Evolutionary conservation across 2,888 invertebrate species (phyloP), one percentile per base, ranked within the genome.

Genomic region (Actias luna): DNA sequence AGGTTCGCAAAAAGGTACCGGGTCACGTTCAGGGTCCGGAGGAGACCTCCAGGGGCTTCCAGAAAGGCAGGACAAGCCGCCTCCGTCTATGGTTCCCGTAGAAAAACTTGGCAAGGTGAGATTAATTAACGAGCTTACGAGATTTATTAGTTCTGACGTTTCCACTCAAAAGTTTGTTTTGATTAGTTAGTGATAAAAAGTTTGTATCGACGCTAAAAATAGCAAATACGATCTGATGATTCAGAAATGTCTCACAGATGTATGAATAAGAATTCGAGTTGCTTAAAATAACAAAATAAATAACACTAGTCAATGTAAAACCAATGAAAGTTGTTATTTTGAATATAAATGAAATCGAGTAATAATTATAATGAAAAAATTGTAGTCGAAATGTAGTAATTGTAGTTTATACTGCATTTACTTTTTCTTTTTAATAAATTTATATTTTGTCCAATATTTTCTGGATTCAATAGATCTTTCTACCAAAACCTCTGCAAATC

Each of bases 91-190:
- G 81, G 91, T 95, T 70, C 96, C 97, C 16, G 93, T 96, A 60
- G 96, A 96, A 80, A 96, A 95, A 86, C 91, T 97, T 60, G 94
- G 95, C 67, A 96, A 96, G 94, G 96, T 96, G 83, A 84, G 80
- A 70, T 29, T 77, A 70, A 62, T 58, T 63, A 62, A 57, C 61
- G 66, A 73, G 71, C 72, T 29, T 29, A 29, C 27, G 29, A 55
- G 7, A 10, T 18, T 73, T 78, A 74, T 22, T 29, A 5, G 46
- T 50, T n/a, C 35, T 63, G 63, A 63, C 59, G 63, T 59, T 39
- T 36, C 16, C 18, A 36, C 29, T 29, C 29, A 3, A 16, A 22
- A 50, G 25, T 59, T 63, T 63, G 63, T 63, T 63, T 59, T 63
- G 63, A 29, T 59, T 59, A 52, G 39, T 29, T 35, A 52, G 39